A percentile compares a stretch with the other conserved stretches of the same genome.
phyloP scores from a whole-genome alignment of 2,797 vertebrate genomes.

The Oreortyx pictus region DNA sequence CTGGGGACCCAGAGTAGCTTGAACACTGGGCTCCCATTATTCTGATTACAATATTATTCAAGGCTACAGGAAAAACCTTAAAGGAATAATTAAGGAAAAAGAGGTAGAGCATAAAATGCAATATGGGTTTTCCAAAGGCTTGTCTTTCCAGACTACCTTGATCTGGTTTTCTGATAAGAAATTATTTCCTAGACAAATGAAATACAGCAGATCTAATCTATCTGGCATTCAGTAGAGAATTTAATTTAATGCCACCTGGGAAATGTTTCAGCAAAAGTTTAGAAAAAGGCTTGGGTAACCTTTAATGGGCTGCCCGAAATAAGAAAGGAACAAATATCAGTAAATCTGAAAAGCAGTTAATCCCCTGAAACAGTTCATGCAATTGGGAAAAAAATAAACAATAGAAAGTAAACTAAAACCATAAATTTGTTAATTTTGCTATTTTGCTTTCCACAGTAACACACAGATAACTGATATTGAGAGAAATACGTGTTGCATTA shows the following conservation, averaged over 20 bases:
- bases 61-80: not conserved
- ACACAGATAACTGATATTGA: not conserved
- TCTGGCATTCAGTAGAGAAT: not conserved
- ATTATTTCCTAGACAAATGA: not conserved
- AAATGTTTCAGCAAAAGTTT: not conserved
- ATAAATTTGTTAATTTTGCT: not conserved
- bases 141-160: not conserved
- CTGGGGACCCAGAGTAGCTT: not conserved
- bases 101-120: fast-evolving
- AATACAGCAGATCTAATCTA: not conserved
- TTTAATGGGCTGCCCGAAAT: not conserved
- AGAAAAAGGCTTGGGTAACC: not conserved
- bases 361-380: not conserved
- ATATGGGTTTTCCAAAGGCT: not conserved
- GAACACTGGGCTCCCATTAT: not conserved
- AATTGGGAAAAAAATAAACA: not conserved
- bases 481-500: slow-evolving; percentile 44
- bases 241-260: not conserved
- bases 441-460: not conserved
- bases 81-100: not conserved
- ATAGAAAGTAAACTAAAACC: not conserved
- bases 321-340: not conserved
- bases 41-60: fast-evolving
- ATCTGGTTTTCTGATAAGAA: not conserved
- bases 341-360: not conserved